Evolutionary conservation across 2,113 vertebrate species (phyloP).

Genomic region (Gasterosteus aculeatus): DNA sequence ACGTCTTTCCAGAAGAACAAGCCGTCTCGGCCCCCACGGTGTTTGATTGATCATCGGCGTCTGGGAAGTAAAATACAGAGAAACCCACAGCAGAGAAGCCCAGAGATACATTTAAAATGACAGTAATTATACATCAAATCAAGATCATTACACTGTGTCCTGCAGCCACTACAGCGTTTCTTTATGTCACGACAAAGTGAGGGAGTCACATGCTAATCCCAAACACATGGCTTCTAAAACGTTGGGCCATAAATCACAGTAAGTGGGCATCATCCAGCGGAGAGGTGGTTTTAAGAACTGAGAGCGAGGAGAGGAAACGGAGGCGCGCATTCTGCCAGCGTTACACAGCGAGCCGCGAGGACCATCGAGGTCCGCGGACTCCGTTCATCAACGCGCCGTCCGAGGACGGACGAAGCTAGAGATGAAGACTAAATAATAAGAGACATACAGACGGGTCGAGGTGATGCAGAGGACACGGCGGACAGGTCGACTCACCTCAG

Average conservation of each 20-base stretch:
- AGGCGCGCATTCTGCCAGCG: neutral
- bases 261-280: neutral
- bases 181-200: conserved; percentile 26
- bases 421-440: conserved; percentile 14
- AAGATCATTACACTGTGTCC: conserved; percentile 32
- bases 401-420: conserved; percentile 5
- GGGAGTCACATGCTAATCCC: conserved; percentile 40
- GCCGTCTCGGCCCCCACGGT: neutral
- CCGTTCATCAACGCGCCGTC: no score
- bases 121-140: conserved; percentile 49
- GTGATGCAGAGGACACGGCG: conserved; percentile 65
- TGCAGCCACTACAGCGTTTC: conserved; percentile 12
- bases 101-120: conserved; percentile 31
- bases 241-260: conserved; percentile 19
- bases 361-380: no score
- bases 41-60: conserved; percentile 38
- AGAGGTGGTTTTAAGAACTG: conserved; percentile 15
- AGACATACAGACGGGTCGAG: conserved; percentile 51
- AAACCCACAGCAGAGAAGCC: conserved; percentile 40
- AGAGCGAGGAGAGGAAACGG: conserved; percentile 7
- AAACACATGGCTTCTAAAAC: conserved; percentile 43
- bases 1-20: neutral
- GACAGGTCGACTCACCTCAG: neutral
- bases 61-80: conserved; percentile 26
- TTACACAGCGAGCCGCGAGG: conserved; percentile 19